Evolutionary conservation across 1,140 invertebrate species (phyloP).

Genomic region (Alviniconcha marisindica): DNA sequence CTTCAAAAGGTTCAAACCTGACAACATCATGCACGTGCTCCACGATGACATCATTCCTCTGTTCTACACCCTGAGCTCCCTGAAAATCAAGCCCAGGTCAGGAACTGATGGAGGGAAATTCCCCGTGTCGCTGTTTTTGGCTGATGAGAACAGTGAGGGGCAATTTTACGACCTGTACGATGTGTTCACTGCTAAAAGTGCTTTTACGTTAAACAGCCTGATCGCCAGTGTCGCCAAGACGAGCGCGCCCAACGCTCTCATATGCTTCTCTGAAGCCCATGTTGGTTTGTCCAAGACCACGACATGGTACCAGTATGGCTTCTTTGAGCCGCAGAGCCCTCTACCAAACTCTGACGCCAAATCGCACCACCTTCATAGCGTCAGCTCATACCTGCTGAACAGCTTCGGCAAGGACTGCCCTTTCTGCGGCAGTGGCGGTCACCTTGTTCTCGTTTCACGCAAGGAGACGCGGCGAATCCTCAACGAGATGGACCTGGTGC

Average conservation of each 20-base stretch:
- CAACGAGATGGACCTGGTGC: constrained; percentile 76
- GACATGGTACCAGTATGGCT: constrained; percentile 79
- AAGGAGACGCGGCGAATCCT: constrained; percentile 77
- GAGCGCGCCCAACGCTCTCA: constrained; percentile 32
- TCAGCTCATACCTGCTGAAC: constrained; percentile 48
- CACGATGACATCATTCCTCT: constrained; percentile 80
- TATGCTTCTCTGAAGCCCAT: constrained; percentile 75
- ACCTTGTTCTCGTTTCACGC: constrained; percentile 74
- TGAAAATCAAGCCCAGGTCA: constrained; percentile 32
- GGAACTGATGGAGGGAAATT: not conserved
- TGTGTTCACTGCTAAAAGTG: constrained; percentile 50
- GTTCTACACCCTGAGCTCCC: constrained; percentile 71
- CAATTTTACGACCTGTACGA: constrained; percentile 65
- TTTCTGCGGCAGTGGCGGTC: constrained; percentile 46
- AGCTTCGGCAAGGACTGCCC: constrained; percentile 44
- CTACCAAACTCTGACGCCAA: constrained; percentile 51
- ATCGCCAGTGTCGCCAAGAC: constrained; percentile 44
- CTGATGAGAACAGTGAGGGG: constrained; percentile 56
- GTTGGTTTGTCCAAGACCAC: constrained; percentile 75
- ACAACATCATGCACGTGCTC: constrained; percentile 80
- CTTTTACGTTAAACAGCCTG: constrained; percentile 38
- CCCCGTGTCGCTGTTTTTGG: constrained; percentile 55
- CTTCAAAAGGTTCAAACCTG: constrained; percentile 77
- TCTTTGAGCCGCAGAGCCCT: constrained; percentile 76
- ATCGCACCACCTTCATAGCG: constrained; percentile 51